Evolutionary conservation across 2,113 vertebrate species (phyloP).

Genomic region (Notothenia coriiceps): DNA sequence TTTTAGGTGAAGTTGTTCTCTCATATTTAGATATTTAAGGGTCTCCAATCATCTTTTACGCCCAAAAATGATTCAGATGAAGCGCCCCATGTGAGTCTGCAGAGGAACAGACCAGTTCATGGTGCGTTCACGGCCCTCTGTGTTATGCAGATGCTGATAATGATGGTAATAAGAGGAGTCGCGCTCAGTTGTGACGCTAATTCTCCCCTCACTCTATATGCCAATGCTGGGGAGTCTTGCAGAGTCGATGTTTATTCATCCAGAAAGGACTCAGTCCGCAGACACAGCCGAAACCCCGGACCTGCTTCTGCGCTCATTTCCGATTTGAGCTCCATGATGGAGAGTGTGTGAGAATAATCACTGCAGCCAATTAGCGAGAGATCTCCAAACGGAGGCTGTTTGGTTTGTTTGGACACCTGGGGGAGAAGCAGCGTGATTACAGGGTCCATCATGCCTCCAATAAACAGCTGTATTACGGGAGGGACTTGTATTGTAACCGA

Average conservation of each 20-base stretch:
- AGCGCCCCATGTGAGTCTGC: constrained; percentile 13
- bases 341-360: constrained; percentile 53
- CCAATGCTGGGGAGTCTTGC: constrained; percentile 51
- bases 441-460: neutral
- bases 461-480: neutral
- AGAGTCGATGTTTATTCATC: constrained; percentile 78
- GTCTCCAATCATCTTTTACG: neutral
- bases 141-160: constrained; percentile 75
- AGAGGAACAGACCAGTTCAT: constrained; percentile 31
- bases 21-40: constrained; percentile 47
- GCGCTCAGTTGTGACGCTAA: constrained; percentile 70
- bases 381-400: constrained; percentile 52
- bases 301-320: constrained; percentile 27
- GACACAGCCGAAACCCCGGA: constrained; percentile 64
- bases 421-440: neutral
- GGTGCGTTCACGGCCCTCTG: constrained; percentile 26
- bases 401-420: constrained; percentile 67
- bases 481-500: neutral
- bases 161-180: constrained; percentile 71
- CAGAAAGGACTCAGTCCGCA: constrained; percentile 75
- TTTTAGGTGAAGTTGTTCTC: constrained; percentile 1
- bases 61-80: too few relatives aligned
- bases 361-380: constrained; percentile 62
- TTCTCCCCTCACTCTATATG: constrained; percentile 58
- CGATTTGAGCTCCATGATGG: constrained; percentile 32